Percentiles rank a stretch among this genome's conserved stretches.
These are phyloP conservation scores for Cheilosia impressa DNA, from an alignment of 2,888 invertebrate species.

Conservation along the genomic window DNA sequence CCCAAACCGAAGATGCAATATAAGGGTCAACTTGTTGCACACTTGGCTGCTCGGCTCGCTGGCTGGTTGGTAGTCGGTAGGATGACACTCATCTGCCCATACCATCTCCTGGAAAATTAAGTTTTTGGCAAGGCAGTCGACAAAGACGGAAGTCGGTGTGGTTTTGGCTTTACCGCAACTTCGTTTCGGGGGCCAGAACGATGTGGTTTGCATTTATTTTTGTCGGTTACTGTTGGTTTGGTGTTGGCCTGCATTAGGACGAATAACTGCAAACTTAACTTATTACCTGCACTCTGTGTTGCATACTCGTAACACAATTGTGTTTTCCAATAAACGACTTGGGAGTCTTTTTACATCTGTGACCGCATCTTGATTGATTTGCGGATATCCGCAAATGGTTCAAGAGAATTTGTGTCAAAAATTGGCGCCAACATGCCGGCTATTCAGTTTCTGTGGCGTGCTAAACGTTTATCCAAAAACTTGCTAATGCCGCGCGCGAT, in stretches of 20 bases:
- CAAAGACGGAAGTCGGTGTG: slow-evolving; percentile 76
- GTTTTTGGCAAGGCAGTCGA: slow-evolving; percentile 71
- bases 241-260: slow-evolving; percentile 25
- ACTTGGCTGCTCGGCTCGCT: slow-evolving; percentile 30
- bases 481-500: slow-evolving; percentile 19
- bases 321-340: slow-evolving; percentile 19
- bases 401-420: background rate
- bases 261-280: slow-evolving; percentile 50
- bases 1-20: slow-evolving; percentile 9
- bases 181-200: slow-evolving; percentile 72
- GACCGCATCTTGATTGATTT: slow-evolving; percentile 83
- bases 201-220: slow-evolving; percentile 73
- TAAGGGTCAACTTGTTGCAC: slow-evolving; percentile 71
- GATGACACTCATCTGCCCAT: slow-evolving; percentile 49
- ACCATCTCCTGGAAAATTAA: slow-evolving; percentile 63
- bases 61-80: background rate
- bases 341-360: slow-evolving; percentile 77
- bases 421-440: slow-evolving; percentile 13
- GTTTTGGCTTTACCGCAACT: slow-evolving; percentile 72
- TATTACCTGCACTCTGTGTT: slow-evolving; percentile 5
- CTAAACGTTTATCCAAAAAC: slow-evolving; percentile 30
- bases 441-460: background rate
- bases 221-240: slow-evolving; percentile 42
- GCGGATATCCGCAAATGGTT: slow-evolving; percentile 79
- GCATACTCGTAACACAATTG: background rate